phyloP scores from a whole-genome alignment of 30 jellyfish, hydroid and myxozoan genomes.

The Aurelia sp. region DNA sequence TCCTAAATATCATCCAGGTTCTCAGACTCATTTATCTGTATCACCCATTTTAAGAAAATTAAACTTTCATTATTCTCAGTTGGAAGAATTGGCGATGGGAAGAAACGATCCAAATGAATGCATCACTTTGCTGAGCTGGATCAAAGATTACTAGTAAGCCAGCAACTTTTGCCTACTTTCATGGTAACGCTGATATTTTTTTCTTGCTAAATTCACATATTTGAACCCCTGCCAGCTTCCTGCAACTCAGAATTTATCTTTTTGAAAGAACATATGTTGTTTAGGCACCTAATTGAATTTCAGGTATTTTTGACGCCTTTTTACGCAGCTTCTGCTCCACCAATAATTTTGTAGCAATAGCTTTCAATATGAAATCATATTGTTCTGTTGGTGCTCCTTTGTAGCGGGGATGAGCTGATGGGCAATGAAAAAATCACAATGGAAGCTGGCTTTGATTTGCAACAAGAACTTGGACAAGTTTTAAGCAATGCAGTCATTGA shows the following conservation, averaged over 20 bases:
- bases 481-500: constrained; percentile 84
- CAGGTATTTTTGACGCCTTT: no score
- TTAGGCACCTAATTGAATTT: no score
- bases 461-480: constrained; percentile 71
- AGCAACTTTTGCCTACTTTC: no score
- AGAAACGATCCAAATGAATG: constrained; percentile 90
- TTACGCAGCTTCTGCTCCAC: no score
- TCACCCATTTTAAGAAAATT: background rate
- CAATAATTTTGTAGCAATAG: no score
- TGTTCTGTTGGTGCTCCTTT: background rate
- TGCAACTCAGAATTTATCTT: background rate
- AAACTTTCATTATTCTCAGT: constrained; percentile 33
- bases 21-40: no score
- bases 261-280: constrained; percentile 1
- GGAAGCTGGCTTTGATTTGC: constrained; percentile 41
- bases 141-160: constrained; percentile 86
- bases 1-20: no score
- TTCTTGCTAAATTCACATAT: no score
- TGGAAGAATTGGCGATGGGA: constrained; percentile 85
- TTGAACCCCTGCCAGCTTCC: no score
- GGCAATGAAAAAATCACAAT: constrained; percentile 66
- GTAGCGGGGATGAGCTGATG: constrained; percentile 89
- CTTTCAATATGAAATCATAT: no score
- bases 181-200: no score
- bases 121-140: constrained; percentile 90